Base-by-base conservation (phyloP, 37 sponge, comb jelly and placozoan genomes). In the Theonella swinhoei region DNA sequence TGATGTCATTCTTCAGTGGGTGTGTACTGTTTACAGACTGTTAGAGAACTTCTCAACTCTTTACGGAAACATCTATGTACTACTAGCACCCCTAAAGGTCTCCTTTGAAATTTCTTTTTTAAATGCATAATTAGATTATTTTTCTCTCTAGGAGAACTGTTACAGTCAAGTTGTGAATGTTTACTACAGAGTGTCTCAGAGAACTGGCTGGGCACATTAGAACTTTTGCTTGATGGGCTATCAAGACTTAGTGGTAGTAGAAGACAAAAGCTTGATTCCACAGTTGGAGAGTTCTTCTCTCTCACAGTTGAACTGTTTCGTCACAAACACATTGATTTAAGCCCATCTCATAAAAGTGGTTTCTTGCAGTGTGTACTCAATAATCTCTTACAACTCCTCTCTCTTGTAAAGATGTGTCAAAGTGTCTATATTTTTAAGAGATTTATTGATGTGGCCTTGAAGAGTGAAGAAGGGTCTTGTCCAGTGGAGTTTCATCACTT, bases 231-330 rank as follows among this genome's bases (percentile, higher is more conserved):
- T n/a, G n/a, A n/a, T n/a, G n/a, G n/a, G n/a, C n/a, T n/a, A n/a
- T n/a, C n/a, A n/a, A n/a, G n/a, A n/a, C n/a, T n/a, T n/a, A n/a
- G n/a, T n/a, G n/a, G n/a, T n/a, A n/a, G 54, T 47, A 47, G 7
- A 14, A 47, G 14, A 17, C 54, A 47, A 14, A 1, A 31, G 30
- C 69, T 68, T 4, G 4, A 68, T 2, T 33, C 20, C 1, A 31
- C 69, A 31, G 32, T 68, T 1, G 69, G 33, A 33, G 69, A 68
- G 34, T 68, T 68, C 69, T 68, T 68, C 25, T 68, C 69, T 32
- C 34, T 68, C 33, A 29, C 34, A 22, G 33, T 31, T 20, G 69
- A 68, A 28, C 9, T 32, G 5, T 33, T 68, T 68, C 20, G 69
- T 1, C 69, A 68, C 34, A 68, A 28, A 68, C 1, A 5, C 7